phyloP scores from a whole-genome alignment of 53 echinoderm and acorn worm genomes.

The Pentamera pediparva region DNA sequence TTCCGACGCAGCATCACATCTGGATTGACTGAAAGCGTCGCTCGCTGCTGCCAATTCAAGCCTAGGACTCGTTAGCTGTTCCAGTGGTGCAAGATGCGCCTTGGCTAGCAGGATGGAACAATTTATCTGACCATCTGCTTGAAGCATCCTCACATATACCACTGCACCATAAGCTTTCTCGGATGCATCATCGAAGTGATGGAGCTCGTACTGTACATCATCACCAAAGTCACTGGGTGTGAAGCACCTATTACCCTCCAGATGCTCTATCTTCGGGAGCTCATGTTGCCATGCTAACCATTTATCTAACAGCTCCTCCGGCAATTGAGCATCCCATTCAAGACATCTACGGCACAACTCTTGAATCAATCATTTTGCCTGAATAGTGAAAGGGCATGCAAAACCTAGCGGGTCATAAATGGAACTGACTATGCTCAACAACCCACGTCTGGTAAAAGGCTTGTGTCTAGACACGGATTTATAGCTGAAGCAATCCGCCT shows the following conservation, averaged over 20 bases:
- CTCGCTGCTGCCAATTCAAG: slow-evolving; percentile 49
- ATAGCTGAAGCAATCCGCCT: background rate
- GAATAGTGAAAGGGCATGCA: too few species aligned
- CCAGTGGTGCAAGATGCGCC: slow-evolving; percentile 43
- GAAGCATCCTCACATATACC: slow-evolving; percentile 16
- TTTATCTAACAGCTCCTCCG: background rate
- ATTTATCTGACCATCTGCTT: slow-evolving; percentile 6
- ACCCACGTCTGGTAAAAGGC: background rate
- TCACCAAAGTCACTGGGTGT: slow-evolving; percentile 39
- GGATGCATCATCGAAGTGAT: slow-evolving; percentile 49
- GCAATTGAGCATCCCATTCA: background rate
- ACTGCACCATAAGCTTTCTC: slow-evolving; percentile 39
- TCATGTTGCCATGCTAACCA: too few species aligned
- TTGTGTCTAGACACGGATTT: background rate
- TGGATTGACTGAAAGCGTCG: slow-evolving; percentile 40
- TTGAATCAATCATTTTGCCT: background rate
- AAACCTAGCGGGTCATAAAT: slow-evolving; percentile 4
- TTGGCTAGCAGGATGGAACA: slow-evolving; percentile 42
- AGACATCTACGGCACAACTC: background rate
- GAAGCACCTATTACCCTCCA: slow-evolving; percentile 48
- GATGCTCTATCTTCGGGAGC: background rate
- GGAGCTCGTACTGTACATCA: slow-evolving; percentile 22
- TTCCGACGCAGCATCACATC: slow-evolving; percentile 44
- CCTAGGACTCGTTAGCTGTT: slow-evolving; percentile 48
- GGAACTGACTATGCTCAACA: background rate